These are phyloP conservation scores for Cepphus grylle DNA, from an alignment of 2,113 vertebrate genomes.

Conservation along the genomic window DNA sequence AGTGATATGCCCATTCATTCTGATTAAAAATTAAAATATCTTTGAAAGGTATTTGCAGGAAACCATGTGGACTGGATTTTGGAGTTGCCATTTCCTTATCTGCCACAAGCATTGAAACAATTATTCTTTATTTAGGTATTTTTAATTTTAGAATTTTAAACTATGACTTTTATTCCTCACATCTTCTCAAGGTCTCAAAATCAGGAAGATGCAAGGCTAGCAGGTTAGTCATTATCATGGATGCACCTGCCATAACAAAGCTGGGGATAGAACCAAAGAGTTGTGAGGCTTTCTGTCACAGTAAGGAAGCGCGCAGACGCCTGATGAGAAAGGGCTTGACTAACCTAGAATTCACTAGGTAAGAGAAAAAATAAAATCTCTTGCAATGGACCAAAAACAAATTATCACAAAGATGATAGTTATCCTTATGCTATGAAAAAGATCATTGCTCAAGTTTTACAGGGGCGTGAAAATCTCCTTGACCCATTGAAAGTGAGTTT, in stretches of 20 bases:
- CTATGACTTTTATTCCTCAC: background rate
- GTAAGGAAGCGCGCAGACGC: background rate
- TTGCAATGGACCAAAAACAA: background rate
- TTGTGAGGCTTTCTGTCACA: background rate
- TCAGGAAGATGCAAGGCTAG: background rate
- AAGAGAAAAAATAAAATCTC: background rate
- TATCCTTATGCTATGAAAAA: background rate
- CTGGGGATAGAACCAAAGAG: accelerated
- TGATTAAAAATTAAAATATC: background rate
- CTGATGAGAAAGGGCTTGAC: background rate
- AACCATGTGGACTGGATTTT: background rate
- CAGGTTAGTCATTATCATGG: background rate
- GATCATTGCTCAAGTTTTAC: background rate
- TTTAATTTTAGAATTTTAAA: background rate
- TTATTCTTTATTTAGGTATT: background rate
- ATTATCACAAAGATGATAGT: background rate
- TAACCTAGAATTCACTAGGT: background rate
- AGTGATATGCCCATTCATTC: background rate
- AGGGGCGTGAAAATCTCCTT: background rate
- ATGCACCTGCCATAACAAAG: background rate
- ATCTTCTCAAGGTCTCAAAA: background rate
- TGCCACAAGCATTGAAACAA: background rate
- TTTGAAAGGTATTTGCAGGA: background rate
- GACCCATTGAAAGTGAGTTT: background rate
- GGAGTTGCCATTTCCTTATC: background rate